Conservation (phyloP, 1,140 invertebrate genomes). For the Trissolcus basalis region DNA sequence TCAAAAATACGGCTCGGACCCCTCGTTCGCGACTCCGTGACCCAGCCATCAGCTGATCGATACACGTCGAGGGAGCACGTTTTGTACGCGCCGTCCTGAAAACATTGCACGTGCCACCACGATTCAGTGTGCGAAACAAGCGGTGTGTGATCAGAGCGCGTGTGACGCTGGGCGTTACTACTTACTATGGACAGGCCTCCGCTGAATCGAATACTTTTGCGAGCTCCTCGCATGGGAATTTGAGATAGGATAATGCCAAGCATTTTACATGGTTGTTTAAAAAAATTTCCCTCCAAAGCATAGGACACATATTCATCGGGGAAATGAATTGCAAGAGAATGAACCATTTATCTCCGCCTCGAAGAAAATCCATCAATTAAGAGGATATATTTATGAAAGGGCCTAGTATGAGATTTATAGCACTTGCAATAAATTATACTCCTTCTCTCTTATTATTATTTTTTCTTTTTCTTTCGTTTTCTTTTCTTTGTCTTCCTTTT, state of each 20-base stretch:
- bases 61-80: slow-evolving; percentile 63
- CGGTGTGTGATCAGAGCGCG: slow-evolving; percentile 27
- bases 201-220: background rate
- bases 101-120: slow-evolving; percentile 57
- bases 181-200: slow-evolving; percentile 21
- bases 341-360: slow-evolving; percentile 2
- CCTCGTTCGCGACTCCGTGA: slow-evolving; percentile 60
- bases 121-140: slow-evolving; percentile 24
- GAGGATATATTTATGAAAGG: background rate
- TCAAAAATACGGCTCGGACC: slow-evolving; percentile 38
- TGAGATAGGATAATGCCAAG: too few species aligned
- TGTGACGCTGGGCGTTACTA: slow-evolving; percentile 42
- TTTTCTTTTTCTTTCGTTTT: too few species aligned
- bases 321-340: background rate
- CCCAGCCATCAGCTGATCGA: slow-evolving; percentile 71
- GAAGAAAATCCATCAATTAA: slow-evolving; percentile 1
- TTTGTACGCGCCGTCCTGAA: slow-evolving; percentile 60
- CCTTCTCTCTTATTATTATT: background rate
- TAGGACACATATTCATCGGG: background rate
- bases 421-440: background rate
- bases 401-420: background rate
- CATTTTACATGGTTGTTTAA: too few species aligned
- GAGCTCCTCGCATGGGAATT: background rate
- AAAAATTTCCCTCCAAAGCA: background rate
- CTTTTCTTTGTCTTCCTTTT: too few species aligned